Base-by-base conservation (phyloP, 53 echinoderm and acorn worm genomes). In the Echinarachnius parma region DNA sequence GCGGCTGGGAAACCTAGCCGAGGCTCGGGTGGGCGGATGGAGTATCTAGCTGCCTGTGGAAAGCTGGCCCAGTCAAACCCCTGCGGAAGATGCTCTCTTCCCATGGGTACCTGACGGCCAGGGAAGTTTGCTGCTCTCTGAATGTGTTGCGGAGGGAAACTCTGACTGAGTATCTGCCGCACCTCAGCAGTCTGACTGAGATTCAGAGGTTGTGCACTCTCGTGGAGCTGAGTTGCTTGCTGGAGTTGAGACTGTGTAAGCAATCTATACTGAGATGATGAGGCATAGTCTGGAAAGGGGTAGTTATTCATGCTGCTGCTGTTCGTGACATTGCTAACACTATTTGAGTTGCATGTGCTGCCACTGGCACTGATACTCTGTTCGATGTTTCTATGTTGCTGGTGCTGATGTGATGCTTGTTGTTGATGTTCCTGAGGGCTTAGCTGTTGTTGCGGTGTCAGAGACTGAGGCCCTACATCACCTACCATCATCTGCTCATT, bases 171-270 rank as follows among this genome's bases (percentile, higher is more conserved):
- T 31, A 84, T 78, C 78, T 84, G 84, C 53, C 78, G 64, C 4
- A 84, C 74, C n/a, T 89, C 90, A 19, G 84, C 72, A 9, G 83
- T 82, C 64, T 92, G 92, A 31, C 92, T 92, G 29, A 92, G 79
- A 60, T 92, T 92, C 48, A 92, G 77, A 30, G 92, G 87, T 68
- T 87, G 87, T 60, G 74, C 13, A 39, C 34, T 72, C 21, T 72
- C 74, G 5, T 55, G 37, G 4, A 72, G 39, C 36, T 55, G 74
- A 72, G 74, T 72, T 72, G 74, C 74, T 72, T 72, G 74, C 7
- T 72, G 74, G 28, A 72, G 74, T 39, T 55, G 74, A 56, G 74
- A 56, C 36, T 56, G 74, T 4, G 74, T 55, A 23, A 72, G 39
- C n/a, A 56, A 23, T 37, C 74, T 34, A 28, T 55, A 56, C 44